Evolutionary conservation across 2,888 invertebrate species (phyloP).

Genomic region (Drosophila mimica): DNA sequence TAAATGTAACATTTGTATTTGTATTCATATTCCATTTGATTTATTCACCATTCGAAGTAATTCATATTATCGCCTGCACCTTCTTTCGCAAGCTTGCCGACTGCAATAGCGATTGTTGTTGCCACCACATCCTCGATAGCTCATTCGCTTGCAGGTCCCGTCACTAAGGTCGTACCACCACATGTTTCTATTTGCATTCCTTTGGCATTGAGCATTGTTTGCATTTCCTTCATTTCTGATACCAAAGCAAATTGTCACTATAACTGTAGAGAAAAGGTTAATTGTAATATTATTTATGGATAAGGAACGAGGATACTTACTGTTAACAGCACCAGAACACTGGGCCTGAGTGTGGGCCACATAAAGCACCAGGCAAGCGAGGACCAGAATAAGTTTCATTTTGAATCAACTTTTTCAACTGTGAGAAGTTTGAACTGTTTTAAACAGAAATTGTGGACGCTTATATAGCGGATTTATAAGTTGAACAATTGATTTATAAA

Average conservation of each 20-base stretch:
- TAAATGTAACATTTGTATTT: background rate
- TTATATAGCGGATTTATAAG: background rate
- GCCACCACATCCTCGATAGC: background rate
- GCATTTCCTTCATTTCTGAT: too few relatives aligned
- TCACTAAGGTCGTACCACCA: background rate
- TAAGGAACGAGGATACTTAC: too few relatives aligned
- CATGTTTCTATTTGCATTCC: constrained; percentile 7
- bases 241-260: too few relatives aligned
- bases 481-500: too few relatives aligned
- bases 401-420: too few relatives aligned
- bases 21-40: background rate
- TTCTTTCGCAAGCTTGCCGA: background rate
- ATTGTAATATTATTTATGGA: too few relatives aligned
- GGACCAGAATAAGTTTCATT: too few relatives aligned
- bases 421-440: background rate
- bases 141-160: background rate
- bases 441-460: background rate
- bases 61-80: background rate
- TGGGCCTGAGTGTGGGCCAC: too few relatives aligned
- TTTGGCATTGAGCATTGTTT: background rate
- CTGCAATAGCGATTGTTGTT: background rate
- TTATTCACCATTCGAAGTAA: background rate
- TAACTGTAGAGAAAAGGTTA: too few relatives aligned
- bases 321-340: too few relatives aligned
- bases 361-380: too few relatives aligned